These are phyloP conservation scores for Tipula helvola DNA, from an alignment of 2,888 invertebrate species.

Conservation along the genomic window DNA sequence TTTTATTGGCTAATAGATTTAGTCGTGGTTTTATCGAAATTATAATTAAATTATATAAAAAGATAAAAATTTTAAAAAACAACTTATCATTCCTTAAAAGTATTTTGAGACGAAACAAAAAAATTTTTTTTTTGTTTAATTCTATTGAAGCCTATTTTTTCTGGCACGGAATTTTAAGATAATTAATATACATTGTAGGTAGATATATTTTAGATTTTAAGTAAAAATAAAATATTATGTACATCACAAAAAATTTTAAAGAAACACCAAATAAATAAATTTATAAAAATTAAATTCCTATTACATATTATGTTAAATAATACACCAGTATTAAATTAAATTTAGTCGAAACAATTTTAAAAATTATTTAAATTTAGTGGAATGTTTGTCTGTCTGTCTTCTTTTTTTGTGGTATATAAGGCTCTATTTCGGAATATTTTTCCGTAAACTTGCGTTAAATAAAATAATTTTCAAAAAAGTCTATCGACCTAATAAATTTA, in stretches of 20 bases:
- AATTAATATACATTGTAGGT: not conserved
- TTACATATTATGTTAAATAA: not conserved
- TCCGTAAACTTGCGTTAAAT: not conserved
- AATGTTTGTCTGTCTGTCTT: not conserved
- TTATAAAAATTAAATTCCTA: not conserved
- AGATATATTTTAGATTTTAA: not conserved
- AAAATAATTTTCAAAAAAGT: not conserved
- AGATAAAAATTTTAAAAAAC: not conserved
- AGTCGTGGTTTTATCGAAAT: constrained; percentile 61
- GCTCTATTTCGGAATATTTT: not conserved
- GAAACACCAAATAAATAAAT: not conserved
- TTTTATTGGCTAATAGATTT: constrained; percentile 88
- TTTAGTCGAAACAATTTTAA: not conserved
- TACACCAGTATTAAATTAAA: not conserved
- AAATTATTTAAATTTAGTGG: not conserved
- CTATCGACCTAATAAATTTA: not conserved
- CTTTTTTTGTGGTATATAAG: not conserved
- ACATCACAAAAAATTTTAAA: not conserved
- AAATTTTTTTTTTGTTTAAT: not conserved
- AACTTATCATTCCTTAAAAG: not conserved
- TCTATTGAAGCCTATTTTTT: not conserved
- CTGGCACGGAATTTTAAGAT: not conserved
- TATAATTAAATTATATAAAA: not conserved
- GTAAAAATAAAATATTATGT: not conserved
- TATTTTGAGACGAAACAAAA: not conserved